Evolutionary conservation across 2,113 vertebrate genomes (phyloP).

Genomic region (Procavia capensis): DNA sequence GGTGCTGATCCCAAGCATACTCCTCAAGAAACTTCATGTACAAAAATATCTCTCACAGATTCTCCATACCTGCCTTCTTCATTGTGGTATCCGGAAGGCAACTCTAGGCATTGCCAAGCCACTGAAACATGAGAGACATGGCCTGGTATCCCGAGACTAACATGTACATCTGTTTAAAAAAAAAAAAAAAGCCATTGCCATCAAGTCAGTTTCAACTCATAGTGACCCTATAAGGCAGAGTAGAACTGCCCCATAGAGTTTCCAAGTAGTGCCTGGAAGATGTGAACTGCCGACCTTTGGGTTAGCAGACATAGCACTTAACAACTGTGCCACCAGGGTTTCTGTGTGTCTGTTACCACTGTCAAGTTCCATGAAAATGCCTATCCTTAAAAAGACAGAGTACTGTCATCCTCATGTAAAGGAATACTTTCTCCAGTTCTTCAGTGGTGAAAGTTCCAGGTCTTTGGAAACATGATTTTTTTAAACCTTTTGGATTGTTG

Average conservation of each 20-base stretch:
- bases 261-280: too few relatives aligned
- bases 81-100: neutral
- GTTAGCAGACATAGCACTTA: too few relatives aligned
- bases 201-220: too few relatives aligned
- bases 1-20: too few relatives aligned
- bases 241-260: too few relatives aligned
- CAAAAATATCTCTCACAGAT: neutral
- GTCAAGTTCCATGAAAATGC: neutral
- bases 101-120: neutral
- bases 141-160: neutral
- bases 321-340: too few relatives aligned
- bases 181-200: too few relatives aligned
- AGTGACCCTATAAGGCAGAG: too few relatives aligned
- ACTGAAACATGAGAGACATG: neutral
- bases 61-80: neutral
- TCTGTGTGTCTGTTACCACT: too few relatives aligned
- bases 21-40: neutral
- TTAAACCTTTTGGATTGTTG: neutral
- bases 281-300: too few relatives aligned
- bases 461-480: slow-evolving; percentile 34
- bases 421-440: neutral
- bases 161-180: neutral
- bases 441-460: neutral
- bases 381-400: neutral
- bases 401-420: neutral